Evolutionary conservation across 2,888 invertebrate species (phyloP), one percentile per base, ranked within the genome.

Genomic region (Coenonympha arcania): DNA sequence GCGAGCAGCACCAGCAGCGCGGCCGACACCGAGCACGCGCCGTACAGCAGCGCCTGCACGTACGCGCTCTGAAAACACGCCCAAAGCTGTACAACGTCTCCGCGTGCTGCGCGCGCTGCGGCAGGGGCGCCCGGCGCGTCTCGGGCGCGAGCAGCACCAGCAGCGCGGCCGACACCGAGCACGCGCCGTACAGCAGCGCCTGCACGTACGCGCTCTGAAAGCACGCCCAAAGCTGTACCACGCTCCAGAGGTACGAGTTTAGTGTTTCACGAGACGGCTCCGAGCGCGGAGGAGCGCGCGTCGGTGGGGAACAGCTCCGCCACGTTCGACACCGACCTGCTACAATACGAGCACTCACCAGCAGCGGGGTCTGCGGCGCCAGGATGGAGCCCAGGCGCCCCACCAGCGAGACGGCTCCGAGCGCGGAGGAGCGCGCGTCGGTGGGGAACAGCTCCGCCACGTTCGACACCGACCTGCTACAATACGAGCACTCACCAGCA

Each of bases 301-400:
- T 81, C n/a, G n/a, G n/a, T n/a, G n/a, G n/a, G n/a, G n/a, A n/a
- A n/a, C n/a, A n/a, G n/a, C n/a, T n/a, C n/a, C n/a, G n/a, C n/a
- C n/a, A n/a, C n/a, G n/a, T n/a, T n/a, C n/a, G n/a, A n/a, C n/a
- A n/a, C n/a, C n/a, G n/a, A n/a, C n/a, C n/a, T n/a, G n/a, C n/a
- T 26, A 26, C 26, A 9, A 9, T 8, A 26, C 26, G n/a, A n/a
- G n/a, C 8, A 26, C 74, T 64, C 66, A 90, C 90, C 77, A 92
- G 70, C 26, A 92, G 74, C 11, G 90, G 90, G 8, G 91, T 90
- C 73, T 91, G 92, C 28, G 92, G 92, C 20, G 92, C 91, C 46
- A 91, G 71, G 68, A 91, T 89, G 11, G 91, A 90, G 9, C 92
- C 92, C 51, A 91, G 59, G 9, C 92, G 85, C 34, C 92, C 92